These are phyloP conservation scores for Tursiops truncatus DNA, from an alignment of 2,113 vertebrate species.

Conservation along the genomic window DNA sequence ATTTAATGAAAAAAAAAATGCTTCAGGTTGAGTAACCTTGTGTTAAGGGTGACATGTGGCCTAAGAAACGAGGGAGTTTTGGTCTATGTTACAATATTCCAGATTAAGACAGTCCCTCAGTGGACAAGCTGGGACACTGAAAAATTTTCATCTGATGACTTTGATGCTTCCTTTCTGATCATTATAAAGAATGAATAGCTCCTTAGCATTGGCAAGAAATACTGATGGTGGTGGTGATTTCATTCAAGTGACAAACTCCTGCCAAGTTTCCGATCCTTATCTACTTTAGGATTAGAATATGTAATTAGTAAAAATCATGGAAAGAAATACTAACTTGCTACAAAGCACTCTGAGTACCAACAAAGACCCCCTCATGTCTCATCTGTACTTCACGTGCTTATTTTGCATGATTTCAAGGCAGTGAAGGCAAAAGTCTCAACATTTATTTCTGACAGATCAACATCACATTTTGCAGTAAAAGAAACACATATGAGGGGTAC, in stretches of 20 bases:
- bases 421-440: background rate
- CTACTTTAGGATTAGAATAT: background rate
- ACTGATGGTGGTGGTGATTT: background rate
- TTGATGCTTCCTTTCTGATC: background rate
- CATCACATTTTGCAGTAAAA: background rate
- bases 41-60: background rate
- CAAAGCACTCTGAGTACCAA: background rate
- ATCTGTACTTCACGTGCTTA: background rate
- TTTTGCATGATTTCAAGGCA: background rate
- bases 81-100: background rate
- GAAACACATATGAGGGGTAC: background rate
- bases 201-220: background rate
- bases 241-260: background rate
- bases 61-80: background rate
- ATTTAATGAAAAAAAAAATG: background rate
- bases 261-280: background rate
- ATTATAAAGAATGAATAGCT: background rate
- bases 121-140: background rate
- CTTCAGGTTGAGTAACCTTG: background rate
- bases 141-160: background rate
- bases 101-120: background rate
- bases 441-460: background rate
- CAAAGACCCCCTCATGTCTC: background rate
- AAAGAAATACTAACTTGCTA: background rate
- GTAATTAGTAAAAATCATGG: background rate